Base-by-base conservation (phyloP, 2,113 vertebrate species). In the Puntigrus tetrazona region DNA sequence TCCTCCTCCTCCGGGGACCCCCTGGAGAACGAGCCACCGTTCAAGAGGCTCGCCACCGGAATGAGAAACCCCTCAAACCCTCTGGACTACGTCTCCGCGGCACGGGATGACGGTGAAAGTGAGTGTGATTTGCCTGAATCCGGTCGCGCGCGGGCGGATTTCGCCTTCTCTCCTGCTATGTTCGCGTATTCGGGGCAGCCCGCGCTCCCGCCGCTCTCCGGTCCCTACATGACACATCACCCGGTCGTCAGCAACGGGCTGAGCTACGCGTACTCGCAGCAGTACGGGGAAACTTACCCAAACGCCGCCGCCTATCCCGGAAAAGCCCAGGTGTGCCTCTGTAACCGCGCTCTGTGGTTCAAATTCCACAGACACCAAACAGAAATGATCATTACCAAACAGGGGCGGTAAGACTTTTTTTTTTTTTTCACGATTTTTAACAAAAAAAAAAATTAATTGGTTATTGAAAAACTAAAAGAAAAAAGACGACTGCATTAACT, bases 301-400 rank as follows among this genome's bases (percentile, higher is more conserved):
- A 31, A 80, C 88, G 87, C 92, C 50, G 91, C 95, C 0, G 86
- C 92, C 7, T 93, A 92, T 87, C 92, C 94, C 88, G 95, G 75
- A 47, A 95, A 96, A 59, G 94, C 97, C 34, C 97, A 98, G 87
- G 96, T 99, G 41, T 97, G 96, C 91, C 95, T 99, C 83, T 98
- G 97, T 92, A 98, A 99, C 91, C 93, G 97, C 25, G 95, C 96
- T 0, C 95, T 99, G 52, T 99, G 97, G 97, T 95, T 98, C 61
- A 98, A 98, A 89, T 99, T 99, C 87, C 96, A 99, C 91, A 94
- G 96, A 61, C 96, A 98, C 87, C 97, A 98, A 91, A 99, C 97
- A 2, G 97, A 99, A 94, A 99, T 99, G 97, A 98, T 99, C 91
- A 97, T 99, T 92, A 99, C 97, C 86, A 99, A 98, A 88, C 97